Base-by-base conservation (phyloP, 2,888 invertebrate species). In the Orchestes rusci region DNA sequence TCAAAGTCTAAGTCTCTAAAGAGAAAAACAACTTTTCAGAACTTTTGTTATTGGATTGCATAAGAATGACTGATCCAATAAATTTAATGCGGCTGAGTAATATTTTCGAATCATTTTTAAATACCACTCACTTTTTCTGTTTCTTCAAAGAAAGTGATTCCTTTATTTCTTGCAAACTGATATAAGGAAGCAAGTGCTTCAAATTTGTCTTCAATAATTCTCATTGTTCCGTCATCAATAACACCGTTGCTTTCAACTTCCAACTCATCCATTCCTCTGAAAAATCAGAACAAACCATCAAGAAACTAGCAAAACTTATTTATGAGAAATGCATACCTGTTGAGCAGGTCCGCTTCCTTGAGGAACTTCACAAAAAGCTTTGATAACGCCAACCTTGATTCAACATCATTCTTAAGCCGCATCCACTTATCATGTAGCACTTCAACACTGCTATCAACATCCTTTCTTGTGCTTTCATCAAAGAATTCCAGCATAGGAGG, bases 361-460 rank as follows among this genome's bases (percentile, higher is more conserved):
- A 84, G 82, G 68, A 87, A 86, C 53, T 82, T 77, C 30, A 82
- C 77, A 58, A 84, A 84, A 50, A 79, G 65, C 30, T 75, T 74
- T 12, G 80, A 76, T 13, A 85, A 68, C 50, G 80, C 77, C 45
- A 86, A 74, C 43, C 88, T 75, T 44, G 71, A 72, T 46, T 80
- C 72, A 4, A 83, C 65, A 17, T 76, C 62, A 50, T 74, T 74
- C 55, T 78, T 77, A 4, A 80, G 67, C 48, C 76, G 73, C 18
- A 74, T 69, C 82, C 82, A 83, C 36, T 77, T 73, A 27, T 76
- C 73, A 45, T 76, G 75, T 20, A 83, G 62, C 1, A 75, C 71
- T 50, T 79, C 76, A 3, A 80, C 76, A 62, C 82, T 80, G 1
- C 71, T 67, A 54, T 77, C 75, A 1, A 82, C 72, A 51, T 82